A percentile compares a stretch with the other conserved stretches of the same genome.
phyloP scores from a whole-genome alignment of 2,797 vertebrate species.

The Oreochromis mossambicus region DNA sequence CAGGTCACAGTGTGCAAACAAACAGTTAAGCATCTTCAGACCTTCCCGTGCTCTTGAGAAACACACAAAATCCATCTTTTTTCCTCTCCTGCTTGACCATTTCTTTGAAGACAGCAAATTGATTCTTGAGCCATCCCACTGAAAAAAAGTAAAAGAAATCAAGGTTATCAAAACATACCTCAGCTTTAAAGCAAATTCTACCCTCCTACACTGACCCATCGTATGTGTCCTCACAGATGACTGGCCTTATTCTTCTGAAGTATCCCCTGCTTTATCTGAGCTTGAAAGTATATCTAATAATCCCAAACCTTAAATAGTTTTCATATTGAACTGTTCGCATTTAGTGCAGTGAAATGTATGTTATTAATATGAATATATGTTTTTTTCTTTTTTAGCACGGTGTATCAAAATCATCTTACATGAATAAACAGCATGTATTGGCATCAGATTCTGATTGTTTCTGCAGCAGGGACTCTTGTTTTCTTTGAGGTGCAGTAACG shows the following conservation, averaged over 20 bases:
- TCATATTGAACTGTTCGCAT: background rate
- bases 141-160: background rate
- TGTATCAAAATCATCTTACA: background rate
- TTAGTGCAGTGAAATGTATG: background rate
- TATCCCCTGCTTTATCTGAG: background rate
- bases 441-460: background rate
- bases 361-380: background rate
- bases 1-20: background rate
- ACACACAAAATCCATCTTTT: background rate
- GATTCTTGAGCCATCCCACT: conserved; percentile 6
- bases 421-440: background rate
- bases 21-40: background rate
- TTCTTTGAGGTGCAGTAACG: background rate
- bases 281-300: background rate
- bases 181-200: conserved; percentile 7
- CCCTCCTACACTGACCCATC: background rate
- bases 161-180: conserved; percentile 7
- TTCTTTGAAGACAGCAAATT: conserved; percentile 39
- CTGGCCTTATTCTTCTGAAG: background rate
- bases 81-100: background rate
- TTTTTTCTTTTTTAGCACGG: background rate
- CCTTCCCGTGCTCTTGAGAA: background rate
- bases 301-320: background rate
- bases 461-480: background rate
- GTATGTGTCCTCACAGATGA: background rate